Conservation (phyloP, 1,140 invertebrate species). For the Lepidurus couesii region DNA sequence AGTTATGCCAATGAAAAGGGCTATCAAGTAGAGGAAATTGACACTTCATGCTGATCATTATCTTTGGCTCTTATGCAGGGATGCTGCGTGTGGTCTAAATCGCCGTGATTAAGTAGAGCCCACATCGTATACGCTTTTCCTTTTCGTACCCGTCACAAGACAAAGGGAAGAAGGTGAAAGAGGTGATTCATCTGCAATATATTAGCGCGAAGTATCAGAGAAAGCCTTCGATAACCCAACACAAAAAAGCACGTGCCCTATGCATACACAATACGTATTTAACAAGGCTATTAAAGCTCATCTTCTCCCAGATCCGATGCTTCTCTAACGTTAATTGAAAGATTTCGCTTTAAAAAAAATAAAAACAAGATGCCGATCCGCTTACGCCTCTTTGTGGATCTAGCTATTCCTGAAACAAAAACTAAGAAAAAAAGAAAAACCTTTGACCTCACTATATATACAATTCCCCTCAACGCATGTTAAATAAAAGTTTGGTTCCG, state of each 20-base stretch:
- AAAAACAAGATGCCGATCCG: background rate
- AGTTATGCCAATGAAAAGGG: slow-evolving; percentile 13
- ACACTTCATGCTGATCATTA: slow-evolving; percentile 11
- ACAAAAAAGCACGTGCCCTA: background rate
- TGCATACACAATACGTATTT: background rate
- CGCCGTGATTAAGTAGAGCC: slow-evolving; percentile 9
- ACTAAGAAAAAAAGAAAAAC: background rate
- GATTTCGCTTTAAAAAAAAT: background rate
- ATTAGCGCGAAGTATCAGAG: background rate
- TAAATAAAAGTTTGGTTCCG: slow-evolving; percentile 3
- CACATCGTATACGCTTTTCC: background rate
- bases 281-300: slow-evolving; percentile 6
- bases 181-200: slow-evolving; percentile 22
- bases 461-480: background rate
- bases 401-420: background rate
- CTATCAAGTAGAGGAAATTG: slow-evolving; percentile 15
- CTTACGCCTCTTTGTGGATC: slow-evolving; percentile 2
- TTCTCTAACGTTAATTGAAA: background rate
- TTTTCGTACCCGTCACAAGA: background rate
- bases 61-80: background rate
- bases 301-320: background rate
- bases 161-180: slow-evolving; percentile 1
- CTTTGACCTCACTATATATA: background rate
- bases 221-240: background rate
- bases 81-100: slow-evolving; percentile 10